Percentiles rank a stretch among this genome's conserved stretches.
These are phyloP conservation scores for Smithornis capensis DNA, from an alignment of 2,113 vertebrate genomes.

Conservation along the genomic window DNA sequence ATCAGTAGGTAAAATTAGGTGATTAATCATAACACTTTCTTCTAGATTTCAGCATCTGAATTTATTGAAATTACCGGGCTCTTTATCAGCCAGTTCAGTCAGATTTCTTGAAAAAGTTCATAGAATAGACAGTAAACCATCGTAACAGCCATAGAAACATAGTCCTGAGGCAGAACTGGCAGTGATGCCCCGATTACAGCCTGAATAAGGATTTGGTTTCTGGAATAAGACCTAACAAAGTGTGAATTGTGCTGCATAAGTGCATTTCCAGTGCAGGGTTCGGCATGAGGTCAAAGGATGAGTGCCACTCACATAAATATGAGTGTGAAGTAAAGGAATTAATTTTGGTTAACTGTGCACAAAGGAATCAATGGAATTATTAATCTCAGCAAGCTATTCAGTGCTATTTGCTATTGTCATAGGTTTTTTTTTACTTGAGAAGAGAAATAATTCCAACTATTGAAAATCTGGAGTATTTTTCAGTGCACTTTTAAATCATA, in stretches of 20 bases:
- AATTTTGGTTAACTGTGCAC: neutral
- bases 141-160: neutral
- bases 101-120: neutral
- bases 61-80: neutral
- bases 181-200: neutral
- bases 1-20: neutral
- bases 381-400: neutral
- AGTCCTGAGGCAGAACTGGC: neutral
- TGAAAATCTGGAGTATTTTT: neutral
- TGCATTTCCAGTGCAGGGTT: conserved; percentile 15
- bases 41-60: neutral
- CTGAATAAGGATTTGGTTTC: conserved; percentile 37
- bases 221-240: conserved; percentile 44
- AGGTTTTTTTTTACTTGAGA: neutral
- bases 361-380: neutral
- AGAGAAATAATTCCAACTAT: neutral
- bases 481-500: neutral
- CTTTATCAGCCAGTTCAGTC: neutral
- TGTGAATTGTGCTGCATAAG: conserved; percentile 40
- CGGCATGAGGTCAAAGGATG: conserved; percentile 43
- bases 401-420: neutral
- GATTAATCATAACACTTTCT: neutral
- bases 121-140: neutral
- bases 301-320: conserved; percentile 29
- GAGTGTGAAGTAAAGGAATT: conserved; percentile 28